Evolutionary conservation across 2,888 invertebrate species (phyloP).

Genomic region (Anarsia innoxiella): DNA sequence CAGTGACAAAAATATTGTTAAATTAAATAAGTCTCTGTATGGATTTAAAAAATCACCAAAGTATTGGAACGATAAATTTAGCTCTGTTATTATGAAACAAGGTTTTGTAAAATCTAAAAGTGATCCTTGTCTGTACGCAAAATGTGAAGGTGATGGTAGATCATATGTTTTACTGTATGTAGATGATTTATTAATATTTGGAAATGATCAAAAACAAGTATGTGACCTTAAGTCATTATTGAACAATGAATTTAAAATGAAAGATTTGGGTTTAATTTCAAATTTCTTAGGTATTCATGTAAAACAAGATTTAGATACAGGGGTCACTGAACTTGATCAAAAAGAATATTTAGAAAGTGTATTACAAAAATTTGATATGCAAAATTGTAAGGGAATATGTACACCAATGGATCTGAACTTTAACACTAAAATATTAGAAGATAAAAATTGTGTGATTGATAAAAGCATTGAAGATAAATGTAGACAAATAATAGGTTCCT

Average conservation of each 20-base stretch:
- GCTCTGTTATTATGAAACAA: slow-evolving; percentile 10
- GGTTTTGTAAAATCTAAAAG: slow-evolving; percentile 11
- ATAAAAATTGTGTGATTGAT: not conserved
- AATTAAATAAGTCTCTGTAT: slow-evolving; percentile 16
- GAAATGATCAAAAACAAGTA: slow-evolving; percentile 8
- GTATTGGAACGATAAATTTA: slow-evolving; percentile 16
- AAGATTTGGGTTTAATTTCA: slow-evolving; percentile 16
- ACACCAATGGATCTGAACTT: slow-evolving; percentile 14
- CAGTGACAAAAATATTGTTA: slow-evolving; percentile 12
- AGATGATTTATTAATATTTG: slow-evolving; percentile 13
- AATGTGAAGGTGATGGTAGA: slow-evolving; percentile 3
- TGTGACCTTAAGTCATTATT: slow-evolving; percentile 6
- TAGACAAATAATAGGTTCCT: slow-evolving; percentile 15
- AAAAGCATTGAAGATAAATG: slow-evolving; percentile 13
- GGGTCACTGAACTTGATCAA: slow-evolving; percentile 12
- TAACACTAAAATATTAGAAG: slow-evolving; percentile 6
- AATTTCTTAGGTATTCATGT: slow-evolving; percentile 18
- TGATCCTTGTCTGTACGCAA: slow-evolving; percentile 14
- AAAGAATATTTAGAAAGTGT: slow-evolving; percentile 12
- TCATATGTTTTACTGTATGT: slow-evolving; percentile 15
- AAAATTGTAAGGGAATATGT: slow-evolving; percentile 16
- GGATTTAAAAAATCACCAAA: slow-evolving; percentile 14
- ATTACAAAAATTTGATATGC: slow-evolving; percentile 16
- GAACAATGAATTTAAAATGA: slow-evolving; percentile 19
- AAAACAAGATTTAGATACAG: slow-evolving; percentile 10